Evolutionary conservation across 2,888 invertebrate species (phyloP), one percentile per base, ranked within the genome.

Genomic region (Erebia aethiops): DNA sequence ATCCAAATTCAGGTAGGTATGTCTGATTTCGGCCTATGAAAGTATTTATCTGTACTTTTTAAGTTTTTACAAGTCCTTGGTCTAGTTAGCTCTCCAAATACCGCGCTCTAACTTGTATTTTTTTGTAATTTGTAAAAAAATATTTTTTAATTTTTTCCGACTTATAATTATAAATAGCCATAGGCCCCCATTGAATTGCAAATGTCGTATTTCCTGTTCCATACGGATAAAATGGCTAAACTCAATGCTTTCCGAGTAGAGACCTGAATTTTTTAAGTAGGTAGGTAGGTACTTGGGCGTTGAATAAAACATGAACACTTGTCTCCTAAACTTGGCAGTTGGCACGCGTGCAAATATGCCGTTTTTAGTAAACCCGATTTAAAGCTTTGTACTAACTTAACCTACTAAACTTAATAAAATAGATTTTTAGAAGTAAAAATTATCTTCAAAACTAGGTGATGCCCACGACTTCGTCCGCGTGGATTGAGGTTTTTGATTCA

Each of bases 241-340:
- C 13, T 54, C 9, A 64, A 41, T 46, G 61, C 49, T 51, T 16
- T 43, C n/a, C 63, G 67, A 66, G 52, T 70, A 43, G 26, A 16
- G 18, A 57, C 67, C 70, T 51, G 57, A 63, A 70, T 70, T 70
- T 67, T 58, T 54, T 62, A 49, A 16, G 14, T 21, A 13, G 46
- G 18, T 60, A 56, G 21, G 13, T 49, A 64, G 43, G 51, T 43
- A 43, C 57, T 35, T 56, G 2, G 35, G 54, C 51, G 9, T 72
- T 76, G 73, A 71, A 76, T 77, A 75, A 71, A 73, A 73, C 69
- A 73, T 74, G 54, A 18, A 41, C 10, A 57, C 66, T 56, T 21
- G 21, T 10, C 43, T 66, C 46, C 43, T 2, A 57, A 52, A 52
- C 16, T 43, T 43, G 46, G 11, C 43, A 52, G 13, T 43, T 43